These are phyloP conservation scores for Pseudococcus longispinus DNA, from an alignment of 2,888 invertebrate genomes.

Conservation along the genomic window DNA sequence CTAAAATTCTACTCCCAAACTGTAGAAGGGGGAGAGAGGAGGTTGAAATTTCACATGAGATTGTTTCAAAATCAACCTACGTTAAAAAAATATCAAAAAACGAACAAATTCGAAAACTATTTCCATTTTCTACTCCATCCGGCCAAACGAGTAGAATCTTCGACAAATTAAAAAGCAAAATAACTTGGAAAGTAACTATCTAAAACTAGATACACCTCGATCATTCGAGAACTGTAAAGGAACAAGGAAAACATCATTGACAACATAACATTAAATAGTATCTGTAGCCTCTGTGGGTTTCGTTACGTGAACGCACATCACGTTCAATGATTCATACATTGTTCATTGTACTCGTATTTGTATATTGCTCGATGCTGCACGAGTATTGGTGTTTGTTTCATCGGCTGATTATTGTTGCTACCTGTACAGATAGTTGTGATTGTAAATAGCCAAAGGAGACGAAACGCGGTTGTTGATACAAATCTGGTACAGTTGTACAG, in stretches of 20 bases:
- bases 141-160: not conserved
- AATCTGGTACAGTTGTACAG: not conserved
- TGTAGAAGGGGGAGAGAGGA: too few relatives aligned
- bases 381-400: not conserved
- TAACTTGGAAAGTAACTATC: not conserved
- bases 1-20: too few relatives aligned
- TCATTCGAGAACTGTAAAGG: not conserved
- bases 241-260: not conserved
- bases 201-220: too few relatives aligned
- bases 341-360: not conserved
- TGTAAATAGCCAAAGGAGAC: not conserved
- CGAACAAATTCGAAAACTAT: too few relatives aligned
- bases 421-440: not conserved
- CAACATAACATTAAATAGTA: not conserved
- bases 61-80: too few relatives aligned
- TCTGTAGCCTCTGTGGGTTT: not conserved
- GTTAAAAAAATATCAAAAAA: too few relatives aligned
- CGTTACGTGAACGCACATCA: not conserved
- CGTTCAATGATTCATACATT: not conserved
- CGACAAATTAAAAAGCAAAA: not conserved
- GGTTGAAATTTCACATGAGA: too few relatives aligned
- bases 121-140: too few relatives aligned
- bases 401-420: not conserved
- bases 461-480: not conserved
- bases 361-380: not conserved